These are phyloP conservation scores for Aviceda subcristata DNA, from an alignment of 2,113 vertebrate genomes.

Conservation along the genomic window DNA sequence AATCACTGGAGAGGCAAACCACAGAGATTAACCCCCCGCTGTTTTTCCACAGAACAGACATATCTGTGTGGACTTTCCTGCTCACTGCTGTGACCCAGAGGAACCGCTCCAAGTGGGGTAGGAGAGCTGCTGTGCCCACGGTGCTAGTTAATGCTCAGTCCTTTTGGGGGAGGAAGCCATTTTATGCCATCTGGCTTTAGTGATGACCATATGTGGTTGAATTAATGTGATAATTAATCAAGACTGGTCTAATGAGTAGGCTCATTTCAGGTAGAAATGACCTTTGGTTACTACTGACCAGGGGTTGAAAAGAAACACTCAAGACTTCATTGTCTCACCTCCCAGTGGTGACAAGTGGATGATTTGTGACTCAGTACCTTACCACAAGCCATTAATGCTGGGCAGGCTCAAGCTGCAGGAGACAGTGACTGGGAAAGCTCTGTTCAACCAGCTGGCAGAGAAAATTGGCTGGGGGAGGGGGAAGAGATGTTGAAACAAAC, in stretches of 20 bases:
- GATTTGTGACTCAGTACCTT: background rate
- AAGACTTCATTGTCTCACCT: background rate
- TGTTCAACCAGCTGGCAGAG: background rate
- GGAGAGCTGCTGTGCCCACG: background rate
- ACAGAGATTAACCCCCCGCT: background rate
- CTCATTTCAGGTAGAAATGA: background rate
- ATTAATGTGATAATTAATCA: conserved; percentile 33
- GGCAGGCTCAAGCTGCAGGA: background rate
- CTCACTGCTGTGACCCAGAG: background rate
- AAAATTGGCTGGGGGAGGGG: background rate
- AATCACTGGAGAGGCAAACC: background rate
- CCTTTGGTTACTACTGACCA: background rate
- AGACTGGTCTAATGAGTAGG: background rate
- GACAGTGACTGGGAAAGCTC: background rate
- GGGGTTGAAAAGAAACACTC: background rate
- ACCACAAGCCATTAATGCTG: conserved; percentile 65
- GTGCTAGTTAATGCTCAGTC: background rate
- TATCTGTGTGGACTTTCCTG: background rate
- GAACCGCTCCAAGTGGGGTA: background rate
- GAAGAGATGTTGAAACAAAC: background rate
- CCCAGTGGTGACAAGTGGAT: background rate
- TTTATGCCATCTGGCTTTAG: conserved; percentile 6
- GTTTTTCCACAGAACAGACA: background rate
- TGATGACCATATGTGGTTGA: background rate
- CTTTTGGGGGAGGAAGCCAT: background rate